Evolutionary conservation across 1,140 invertebrate species (phyloP), one percentile per base, ranked within the genome.

Genomic region (Luehdorfia chinensis): DNA sequence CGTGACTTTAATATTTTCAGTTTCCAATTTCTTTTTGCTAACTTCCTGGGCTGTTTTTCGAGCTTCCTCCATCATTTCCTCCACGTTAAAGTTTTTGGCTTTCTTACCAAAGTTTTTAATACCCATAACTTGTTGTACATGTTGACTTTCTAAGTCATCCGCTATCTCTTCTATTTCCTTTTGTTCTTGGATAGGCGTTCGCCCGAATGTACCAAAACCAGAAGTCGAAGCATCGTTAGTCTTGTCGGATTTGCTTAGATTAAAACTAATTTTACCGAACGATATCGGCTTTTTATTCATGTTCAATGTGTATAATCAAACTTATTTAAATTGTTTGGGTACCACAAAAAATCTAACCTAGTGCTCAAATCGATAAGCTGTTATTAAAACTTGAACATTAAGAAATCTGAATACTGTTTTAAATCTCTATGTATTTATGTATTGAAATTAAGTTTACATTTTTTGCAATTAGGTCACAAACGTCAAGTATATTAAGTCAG

Each of bases 71-170:
- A 87, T 70, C 79, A 90, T 77, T 61, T 89, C 89, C 61, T 92
- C 87, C 1, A 95, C 87, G 62, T 94, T 90, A 62, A 94, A 94
- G 6, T 90, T 89, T 70, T 94, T 93, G 0, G 93, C 93, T 65
- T 94, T 94, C 54, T 94, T 93, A 0, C 93, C 93, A 73, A 95
- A 95, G 6, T 90, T 89, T 33, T 90, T 90, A 37, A 94, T 92
- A 0, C 93, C 93, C 93, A 94, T 94, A 0, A 94, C 75, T 52
- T 91, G 84, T 54, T 94, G 88, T 0, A 94, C 77, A 50, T 91
- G 89, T 53, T 92, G 89, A 13, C 75, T 88, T 66, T 94, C 93
- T 14, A 90, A 75, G 55, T 94, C 93, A 11, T 93, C 92, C 12
- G 92, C 88, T 1, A 93, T 89, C 57, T 90, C 89, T 57, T 90